A percentile compares a stretch with the other conserved stretches of the same genome.
These are phyloP conservation scores for Crossaster papposus DNA, from an alignment of 53 echinoderm and acorn worm species.

Conservation along the genomic window DNA sequence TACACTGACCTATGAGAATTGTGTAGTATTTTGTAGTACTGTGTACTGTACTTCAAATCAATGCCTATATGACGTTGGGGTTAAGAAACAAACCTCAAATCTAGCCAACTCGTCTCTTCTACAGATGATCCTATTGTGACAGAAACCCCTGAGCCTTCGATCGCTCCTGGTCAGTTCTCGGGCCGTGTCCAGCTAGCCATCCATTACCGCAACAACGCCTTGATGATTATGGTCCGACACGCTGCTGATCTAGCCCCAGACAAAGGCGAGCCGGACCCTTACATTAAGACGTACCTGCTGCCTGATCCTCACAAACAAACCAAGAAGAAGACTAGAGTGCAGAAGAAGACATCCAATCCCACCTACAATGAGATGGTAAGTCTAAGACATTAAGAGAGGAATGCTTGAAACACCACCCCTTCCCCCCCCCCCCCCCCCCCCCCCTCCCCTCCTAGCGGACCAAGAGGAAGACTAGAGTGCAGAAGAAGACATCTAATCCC, in stretches of 20 bases:
- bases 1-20: too few relatives aligned
- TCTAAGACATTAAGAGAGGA: too few relatives aligned
- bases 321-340: constrained; percentile 88
- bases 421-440: too few relatives aligned
- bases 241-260: constrained; percentile 80
- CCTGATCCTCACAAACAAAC: constrained; percentile 92
- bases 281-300: constrained; percentile 91
- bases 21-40: too few relatives aligned
- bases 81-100: too few relatives aligned
- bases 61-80: too few relatives aligned
- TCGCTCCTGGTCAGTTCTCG: constrained; percentile 74
- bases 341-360: constrained; percentile 91
- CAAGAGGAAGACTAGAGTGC: constrained; percentile 89
- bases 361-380: constrained; percentile 99
- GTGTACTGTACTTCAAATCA: too few relatives aligned
- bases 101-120: neutral
- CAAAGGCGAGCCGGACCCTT: constrained; percentile 86
- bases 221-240: constrained; percentile 90
- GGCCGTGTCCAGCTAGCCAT: constrained; percentile 94
- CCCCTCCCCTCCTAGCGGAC: too few relatives aligned
- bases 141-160: constrained; percentile 6
- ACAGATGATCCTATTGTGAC: constrained; percentile 62
- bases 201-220: constrained; percentile 82
- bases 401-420: too few relatives aligned
- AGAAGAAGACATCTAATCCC: constrained; percentile 91